Base-by-base conservation (phyloP, 2,113 vertebrate genomes). In the Amphilophus citrinellus region DNA sequence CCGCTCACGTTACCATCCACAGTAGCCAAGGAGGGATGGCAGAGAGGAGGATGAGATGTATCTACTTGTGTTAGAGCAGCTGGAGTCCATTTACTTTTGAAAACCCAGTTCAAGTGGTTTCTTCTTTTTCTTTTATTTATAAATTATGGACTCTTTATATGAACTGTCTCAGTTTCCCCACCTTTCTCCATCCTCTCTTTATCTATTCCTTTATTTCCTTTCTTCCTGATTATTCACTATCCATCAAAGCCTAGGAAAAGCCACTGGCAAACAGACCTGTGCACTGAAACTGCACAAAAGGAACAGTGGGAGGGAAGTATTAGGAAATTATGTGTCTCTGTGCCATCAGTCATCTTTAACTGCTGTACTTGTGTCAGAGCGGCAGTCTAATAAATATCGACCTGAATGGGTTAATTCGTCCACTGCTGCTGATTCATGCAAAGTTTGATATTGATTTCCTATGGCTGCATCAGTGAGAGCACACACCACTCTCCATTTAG, bases 381-480 rank as follows among this genome's bases (percentile, higher is more conserved):
- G 66, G 59, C 37, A 14, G 77, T 82, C 58, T 83, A 79, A 84
- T 88, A 84, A 88, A 89, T 89, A 92, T 94, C 8, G 87, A 92
- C 11, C 82, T 42, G 68, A 71, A 44, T 14, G 80, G 82, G 87
- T 78, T 88, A 89, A 83, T 85, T 88, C 82, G 37, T 91, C 82
- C 80, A 59, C 44, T 35, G n/a, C 84, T 84, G 86, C 89, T 91
- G 87, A 93, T 88, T 94, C 76, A 89, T 86, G 91, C 77, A 80
- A 88, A 82, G 82, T 75, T 42, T 61, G 61, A 32, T 84, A 91
- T 92, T 84, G 92, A 94, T 95, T 93, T 92, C 80, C 84, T 84
- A 50, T 91, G 59, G 82, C 76, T 10, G 63, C 37, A 39, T 84
- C 88, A 79, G 77, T 77, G 63, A 83, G 71, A 73, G 84, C 57